phyloP scores from a whole-genome alignment of 2,888 invertebrate genomes.

The Eledone cirrhosa region DNA sequence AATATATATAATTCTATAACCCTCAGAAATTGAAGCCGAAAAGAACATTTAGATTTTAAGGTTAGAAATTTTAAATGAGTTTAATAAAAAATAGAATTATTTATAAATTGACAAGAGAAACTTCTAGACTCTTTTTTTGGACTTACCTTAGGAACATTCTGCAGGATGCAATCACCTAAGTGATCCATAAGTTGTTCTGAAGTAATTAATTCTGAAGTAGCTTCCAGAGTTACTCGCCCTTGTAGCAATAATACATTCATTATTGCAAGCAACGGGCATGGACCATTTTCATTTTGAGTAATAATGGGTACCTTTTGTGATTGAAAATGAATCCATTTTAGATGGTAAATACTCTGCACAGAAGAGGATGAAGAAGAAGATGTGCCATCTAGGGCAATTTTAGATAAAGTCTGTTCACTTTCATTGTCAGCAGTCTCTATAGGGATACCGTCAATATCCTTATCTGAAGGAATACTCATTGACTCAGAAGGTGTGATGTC shows the following conservation, averaged over 20 bases:
- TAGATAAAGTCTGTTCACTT: neutral
- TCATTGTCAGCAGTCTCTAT: constrained; percentile 18
- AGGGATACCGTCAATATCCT: constrained; percentile 5
- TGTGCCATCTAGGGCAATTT: constrained; percentile 21
- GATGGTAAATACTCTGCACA: constrained; percentile 66
- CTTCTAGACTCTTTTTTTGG: no score
- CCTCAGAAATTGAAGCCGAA: no score
- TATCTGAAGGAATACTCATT: constrained; percentile 26
- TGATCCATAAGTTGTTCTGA: constrained; percentile 69
- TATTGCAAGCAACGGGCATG: constrained; percentile 72
- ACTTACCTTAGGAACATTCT: constrained; percentile 63
- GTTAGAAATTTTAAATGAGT: no score
- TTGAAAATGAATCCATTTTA: constrained; percentile 70
- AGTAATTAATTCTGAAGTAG: constrained; percentile 67
- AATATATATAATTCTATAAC: no score
- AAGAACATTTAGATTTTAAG: no score
- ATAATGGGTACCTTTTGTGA: constrained; percentile 68
- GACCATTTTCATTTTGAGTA: constrained; percentile 73
- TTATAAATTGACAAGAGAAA: no score
- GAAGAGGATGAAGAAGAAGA: constrained; percentile 11
- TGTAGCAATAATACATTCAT: constrained; percentile 70
- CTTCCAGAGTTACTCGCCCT: constrained; percentile 66
- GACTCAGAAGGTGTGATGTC: constrained; percentile 20
- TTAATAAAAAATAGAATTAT: no score
- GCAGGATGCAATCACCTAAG: constrained; percentile 69